These are phyloP conservation scores for Mesorhabditis spiculigera DNA, from an alignment of 2,888 invertebrate species.

Conservation along the genomic window DNA sequence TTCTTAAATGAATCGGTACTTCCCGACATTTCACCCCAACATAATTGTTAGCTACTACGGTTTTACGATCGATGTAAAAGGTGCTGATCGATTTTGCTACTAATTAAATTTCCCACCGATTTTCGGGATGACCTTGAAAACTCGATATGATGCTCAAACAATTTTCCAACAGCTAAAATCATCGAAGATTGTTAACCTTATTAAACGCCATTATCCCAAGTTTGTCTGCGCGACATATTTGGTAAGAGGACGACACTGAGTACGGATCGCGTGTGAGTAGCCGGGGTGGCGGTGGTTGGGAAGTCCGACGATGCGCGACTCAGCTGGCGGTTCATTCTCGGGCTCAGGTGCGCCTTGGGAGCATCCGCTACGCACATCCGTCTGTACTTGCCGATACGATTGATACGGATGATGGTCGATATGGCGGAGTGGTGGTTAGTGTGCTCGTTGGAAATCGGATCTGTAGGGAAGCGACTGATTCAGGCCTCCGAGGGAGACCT, in stretches of 20 bases:
- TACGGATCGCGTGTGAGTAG: slow-evolving; percentile 32
- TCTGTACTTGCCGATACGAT: slow-evolving; percentile 19
- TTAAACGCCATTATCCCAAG: neutral
- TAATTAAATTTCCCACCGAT: too few species aligned
- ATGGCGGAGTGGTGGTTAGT: neutral
- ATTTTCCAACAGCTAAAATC: too few species aligned
- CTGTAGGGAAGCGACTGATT: neutral
- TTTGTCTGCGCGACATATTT: neutral
- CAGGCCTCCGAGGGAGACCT: neutral
- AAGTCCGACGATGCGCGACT: slow-evolving; percentile 41
- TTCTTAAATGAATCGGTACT: too few species aligned
- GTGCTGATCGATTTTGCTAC: too few species aligned
- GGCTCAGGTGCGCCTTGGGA: slow-evolving; percentile 26
- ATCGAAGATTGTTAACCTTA: too few species aligned
- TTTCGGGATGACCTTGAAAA: too few species aligned
- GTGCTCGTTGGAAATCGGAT: neutral
- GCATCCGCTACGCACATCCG: slow-evolving; percentile 28
- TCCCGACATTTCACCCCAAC: too few species aligned
- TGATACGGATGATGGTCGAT: slow-evolving; percentile 9
- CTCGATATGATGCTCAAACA: too few species aligned
- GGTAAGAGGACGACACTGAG: slow-evolving; percentile 19
- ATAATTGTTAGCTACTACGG: too few species aligned
- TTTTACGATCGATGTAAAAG: too few species aligned
- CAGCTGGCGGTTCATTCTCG: slow-evolving; percentile 41
- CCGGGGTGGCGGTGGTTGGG: slow-evolving; percentile 34